phyloP scores from a whole-genome alignment of 2,113 vertebrate species.

The Chlorocebus sabaeus region DNA sequence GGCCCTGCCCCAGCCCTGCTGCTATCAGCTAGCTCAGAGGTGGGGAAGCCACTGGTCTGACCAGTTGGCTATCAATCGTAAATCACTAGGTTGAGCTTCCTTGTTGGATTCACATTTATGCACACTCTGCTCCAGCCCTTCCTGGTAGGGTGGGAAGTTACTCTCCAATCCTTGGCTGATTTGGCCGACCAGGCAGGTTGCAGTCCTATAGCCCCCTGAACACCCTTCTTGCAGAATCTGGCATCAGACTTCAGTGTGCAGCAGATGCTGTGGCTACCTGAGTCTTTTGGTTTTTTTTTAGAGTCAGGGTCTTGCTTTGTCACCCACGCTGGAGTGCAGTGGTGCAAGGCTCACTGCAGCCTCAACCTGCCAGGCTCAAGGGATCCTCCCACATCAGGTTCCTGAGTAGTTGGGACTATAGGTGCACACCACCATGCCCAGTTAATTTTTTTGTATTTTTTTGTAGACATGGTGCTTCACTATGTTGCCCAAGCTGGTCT shows the following conservation, averaged over 20 bases:
- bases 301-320: too few species aligned
- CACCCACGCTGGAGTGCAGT: too few species aligned
- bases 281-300: neutral
- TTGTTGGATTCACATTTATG: neutral
- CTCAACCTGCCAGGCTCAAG: too few species aligned
- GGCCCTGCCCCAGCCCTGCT: neutral
- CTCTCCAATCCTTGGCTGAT: neutral
- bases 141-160: neutral
- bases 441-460: too few species aligned
- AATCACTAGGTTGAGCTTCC: neutral
- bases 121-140: neutral
- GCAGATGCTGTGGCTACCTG: neutral
- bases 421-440: too few species aligned
- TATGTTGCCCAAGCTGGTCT: too few species aligned
- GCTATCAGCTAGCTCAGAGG: neutral
- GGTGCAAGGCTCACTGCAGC: too few species aligned
- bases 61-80: neutral
- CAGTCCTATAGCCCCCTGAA: neutral
- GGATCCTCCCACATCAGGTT: too few species aligned
- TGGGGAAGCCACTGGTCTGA: neutral
- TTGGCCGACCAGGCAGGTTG: neutral
- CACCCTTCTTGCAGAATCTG: neutral
- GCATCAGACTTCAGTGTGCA: neutral
- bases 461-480: too few species aligned
- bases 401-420: too few species aligned